These are phyloP conservation scores for Torymus texanus DNA, from an alignment of 2,888 invertebrate species.

Conservation along the genomic window DNA sequence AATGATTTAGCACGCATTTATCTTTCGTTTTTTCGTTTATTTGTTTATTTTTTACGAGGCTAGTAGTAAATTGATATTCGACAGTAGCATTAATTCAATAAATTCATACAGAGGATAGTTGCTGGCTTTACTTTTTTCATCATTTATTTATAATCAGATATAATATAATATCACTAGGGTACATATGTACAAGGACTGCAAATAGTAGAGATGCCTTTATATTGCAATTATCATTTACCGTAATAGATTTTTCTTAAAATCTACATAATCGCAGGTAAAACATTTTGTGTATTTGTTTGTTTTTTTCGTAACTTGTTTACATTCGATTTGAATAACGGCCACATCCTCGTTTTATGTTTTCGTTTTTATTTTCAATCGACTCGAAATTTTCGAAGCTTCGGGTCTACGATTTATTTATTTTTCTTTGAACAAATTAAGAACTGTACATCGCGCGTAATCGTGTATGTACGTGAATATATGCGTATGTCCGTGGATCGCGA, in stretches of 20 bases:
- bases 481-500: slow-evolving; percentile 35
- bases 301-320: slow-evolving; percentile 28
- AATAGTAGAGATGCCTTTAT: slow-evolving; percentile 68
- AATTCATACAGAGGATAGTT: slow-evolving; percentile 73
- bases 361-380: slow-evolving; percentile 6
- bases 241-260: slow-evolving; percentile 50
- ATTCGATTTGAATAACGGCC: slow-evolving; percentile 16
- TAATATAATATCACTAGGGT: slow-evolving; percentile 74
- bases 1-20: slow-evolving; percentile 18
- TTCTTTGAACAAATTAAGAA: slow-evolving; percentile 38
- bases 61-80: slow-evolving; percentile 70
- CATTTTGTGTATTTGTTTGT: slow-evolving; percentile 28
- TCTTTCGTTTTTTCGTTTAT: slow-evolving; percentile 22
- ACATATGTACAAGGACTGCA: slow-evolving; percentile 74
- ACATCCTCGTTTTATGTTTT: slow-evolving; percentile 32
- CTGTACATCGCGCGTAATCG: slow-evolving; percentile 41
- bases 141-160: slow-evolving; percentile 68
- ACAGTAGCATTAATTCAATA: slow-evolving; percentile 70
- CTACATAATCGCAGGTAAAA: slow-evolving; percentile 49
- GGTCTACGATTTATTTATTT: slow-evolving; percentile 1
- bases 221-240: slow-evolving; percentile 70
- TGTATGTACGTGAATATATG: slow-evolving; percentile 14
- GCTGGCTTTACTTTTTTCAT: slow-evolving; percentile 46
- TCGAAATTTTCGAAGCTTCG: slow-evolving; percentile 29
- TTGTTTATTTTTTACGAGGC: slow-evolving; percentile 60